A percentile compares a stretch with the other conserved stretches of the same genome.
These are phyloP conservation scores for Gymnoscopelus microlampas DNA, from an alignment of 2,797 vertebrate species.

Conservation along the genomic window DNA sequence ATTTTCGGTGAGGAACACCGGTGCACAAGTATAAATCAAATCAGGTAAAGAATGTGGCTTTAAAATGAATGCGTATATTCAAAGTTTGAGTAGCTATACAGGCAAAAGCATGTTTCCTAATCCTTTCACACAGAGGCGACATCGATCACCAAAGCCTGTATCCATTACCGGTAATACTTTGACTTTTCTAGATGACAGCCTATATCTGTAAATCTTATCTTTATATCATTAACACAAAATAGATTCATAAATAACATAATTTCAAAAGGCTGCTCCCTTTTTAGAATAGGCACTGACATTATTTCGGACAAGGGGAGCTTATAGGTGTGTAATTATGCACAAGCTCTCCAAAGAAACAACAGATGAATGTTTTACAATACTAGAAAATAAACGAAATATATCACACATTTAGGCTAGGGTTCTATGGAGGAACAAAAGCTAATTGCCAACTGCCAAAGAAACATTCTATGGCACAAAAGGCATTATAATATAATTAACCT, in stretches of 20 bases:
- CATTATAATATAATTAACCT: conserved; percentile 50
- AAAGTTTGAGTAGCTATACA: neutral
- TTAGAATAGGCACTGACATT: too few relatives aligned
- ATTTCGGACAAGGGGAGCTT: too few relatives aligned
- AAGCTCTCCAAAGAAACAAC: conserved; percentile 48
- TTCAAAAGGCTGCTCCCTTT: neutral
- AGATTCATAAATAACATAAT: neutral
- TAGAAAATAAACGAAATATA: conserved; percentile 1
- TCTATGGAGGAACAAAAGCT: neutral
- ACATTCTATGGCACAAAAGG: conserved; percentile 47
- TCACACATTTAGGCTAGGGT: neutral
- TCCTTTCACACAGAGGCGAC: conserved; percentile 70
- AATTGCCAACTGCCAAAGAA: conserved; percentile 38
- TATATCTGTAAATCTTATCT: conserved; percentile 15
- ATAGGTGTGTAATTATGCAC: conserved; percentile 56
- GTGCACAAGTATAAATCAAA: too few relatives aligned
- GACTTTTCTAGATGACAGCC: conserved; percentile 22
- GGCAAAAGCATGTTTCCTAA: conserved; percentile 33
- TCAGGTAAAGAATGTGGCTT: conserved; percentile 13
- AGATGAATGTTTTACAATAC: conserved; percentile 28
- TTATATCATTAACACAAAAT: neutral
- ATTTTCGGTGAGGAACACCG: too few relatives aligned
- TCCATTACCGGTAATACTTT: conserved; percentile 17
- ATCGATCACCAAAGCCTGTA: conserved; percentile 38
- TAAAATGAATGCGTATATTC: neutral